Conservation (phyloP, 2,797 vertebrate genomes). For the Spea hammondii region DNA sequence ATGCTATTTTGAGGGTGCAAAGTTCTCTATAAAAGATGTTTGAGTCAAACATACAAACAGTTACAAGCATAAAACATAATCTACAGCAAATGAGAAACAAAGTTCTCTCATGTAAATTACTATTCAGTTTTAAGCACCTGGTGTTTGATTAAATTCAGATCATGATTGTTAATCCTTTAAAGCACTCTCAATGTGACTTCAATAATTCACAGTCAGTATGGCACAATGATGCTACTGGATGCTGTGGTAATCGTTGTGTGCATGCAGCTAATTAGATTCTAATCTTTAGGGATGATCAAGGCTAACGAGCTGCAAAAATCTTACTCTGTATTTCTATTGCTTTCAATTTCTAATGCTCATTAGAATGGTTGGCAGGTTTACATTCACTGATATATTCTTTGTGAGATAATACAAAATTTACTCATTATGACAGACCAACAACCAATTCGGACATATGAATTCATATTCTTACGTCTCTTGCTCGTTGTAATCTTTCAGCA, state of each 20-base stretch:
- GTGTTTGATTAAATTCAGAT: constrained; percentile 54
- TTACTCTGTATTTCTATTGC: constrained; percentile 42
- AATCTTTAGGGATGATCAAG: constrained; percentile 53
- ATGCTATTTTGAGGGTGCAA: neutral
- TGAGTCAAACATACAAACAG: constrained; percentile 39
- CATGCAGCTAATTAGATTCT: constrained; percentile 53
- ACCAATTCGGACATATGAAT: too few species aligned
- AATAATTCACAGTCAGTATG: constrained; percentile 54
- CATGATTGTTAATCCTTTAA: constrained; percentile 52
- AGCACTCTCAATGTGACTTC: constrained; percentile 53
- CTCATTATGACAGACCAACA: neutral
- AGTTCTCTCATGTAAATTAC: constrained; percentile 51
- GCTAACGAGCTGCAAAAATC: constrained; percentile 52
- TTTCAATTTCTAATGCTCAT: constrained; percentile 23
- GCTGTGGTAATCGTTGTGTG: constrained; percentile 51
- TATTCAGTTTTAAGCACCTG: constrained; percentile 53
- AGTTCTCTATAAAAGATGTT: neutral
- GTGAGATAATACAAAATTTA: constrained; percentile 18
- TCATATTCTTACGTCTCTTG: too few species aligned
- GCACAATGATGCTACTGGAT: constrained; percentile 49
- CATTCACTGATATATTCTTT: constrained; percentile 14
- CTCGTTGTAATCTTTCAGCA: too few species aligned
- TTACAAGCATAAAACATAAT: constrained; percentile 44
- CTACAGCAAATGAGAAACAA: constrained; percentile 51
- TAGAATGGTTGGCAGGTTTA: constrained; percentile 14